These are phyloP conservation scores for Lobophora halterata DNA, from an alignment of 2,888 invertebrate genomes.

Conservation along the genomic window DNA sequence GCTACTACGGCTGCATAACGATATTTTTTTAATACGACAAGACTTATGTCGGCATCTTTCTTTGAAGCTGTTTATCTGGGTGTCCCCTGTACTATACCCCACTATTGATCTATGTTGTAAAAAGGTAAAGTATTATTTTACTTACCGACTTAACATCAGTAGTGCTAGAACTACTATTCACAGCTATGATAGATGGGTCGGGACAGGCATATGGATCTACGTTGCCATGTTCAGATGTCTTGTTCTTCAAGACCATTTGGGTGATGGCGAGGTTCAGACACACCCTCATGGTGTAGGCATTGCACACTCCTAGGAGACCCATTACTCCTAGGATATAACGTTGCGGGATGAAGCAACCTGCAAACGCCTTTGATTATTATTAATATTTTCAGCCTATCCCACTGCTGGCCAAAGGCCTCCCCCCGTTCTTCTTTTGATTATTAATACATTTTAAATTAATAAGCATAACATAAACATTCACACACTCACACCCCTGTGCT, in stretches of 20 bases:
- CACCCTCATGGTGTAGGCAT: slow-evolving; percentile 87
- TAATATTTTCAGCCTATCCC: no score
- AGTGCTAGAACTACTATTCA: slow-evolving; percentile 34
- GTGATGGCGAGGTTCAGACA: slow-evolving; percentile 87
- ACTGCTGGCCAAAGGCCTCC: no score
- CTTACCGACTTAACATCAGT: slow-evolving; percentile 56
- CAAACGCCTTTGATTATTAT: no score
- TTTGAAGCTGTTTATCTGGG: no score
- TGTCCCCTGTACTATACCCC: no score
- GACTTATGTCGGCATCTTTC: no score
- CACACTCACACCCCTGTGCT: no score
- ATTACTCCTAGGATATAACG: slow-evolving; percentile 85
- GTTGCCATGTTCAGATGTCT: slow-evolving; percentile 26
- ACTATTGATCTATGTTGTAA: not conserved
- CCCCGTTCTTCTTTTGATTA: no score
- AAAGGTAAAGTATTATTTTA: slow-evolving; percentile 14
- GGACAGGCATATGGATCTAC: slow-evolving; percentile 60
- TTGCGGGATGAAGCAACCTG: slow-evolving; percentile 83
- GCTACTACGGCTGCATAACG: no score
- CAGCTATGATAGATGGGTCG: slow-evolving; percentile 34
- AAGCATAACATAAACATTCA: no score
- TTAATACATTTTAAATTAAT: no score
- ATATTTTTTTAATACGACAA: no score
- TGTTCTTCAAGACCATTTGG: slow-evolving; percentile 78
- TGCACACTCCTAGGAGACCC: slow-evolving; percentile 86